Evolutionary conservation across 2,888 invertebrate species (phyloP).

Genomic region (Diarsia mendica): DNA sequence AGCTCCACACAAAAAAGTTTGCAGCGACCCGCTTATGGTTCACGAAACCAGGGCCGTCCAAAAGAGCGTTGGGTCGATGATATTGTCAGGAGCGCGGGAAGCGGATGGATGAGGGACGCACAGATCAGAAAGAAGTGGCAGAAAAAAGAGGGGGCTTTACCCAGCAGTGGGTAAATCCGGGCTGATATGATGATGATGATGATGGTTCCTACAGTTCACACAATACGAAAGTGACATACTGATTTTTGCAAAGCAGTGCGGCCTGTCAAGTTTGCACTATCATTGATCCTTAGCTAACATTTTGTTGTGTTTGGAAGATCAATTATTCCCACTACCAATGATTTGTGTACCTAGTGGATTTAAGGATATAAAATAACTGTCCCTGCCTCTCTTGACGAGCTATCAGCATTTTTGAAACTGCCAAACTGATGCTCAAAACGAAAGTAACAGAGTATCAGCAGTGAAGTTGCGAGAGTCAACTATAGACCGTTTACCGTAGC

Average conservation of each 20-base stretch:
- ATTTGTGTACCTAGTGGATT: not conserved
- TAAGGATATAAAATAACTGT: no score
- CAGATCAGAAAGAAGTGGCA: no score
- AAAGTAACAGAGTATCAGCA: conserved; percentile 22
- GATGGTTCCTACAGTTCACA: no score
- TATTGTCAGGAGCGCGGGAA: no score
- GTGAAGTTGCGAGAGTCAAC: conserved; percentile 4
- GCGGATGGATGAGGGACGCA: no score
- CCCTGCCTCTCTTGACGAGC: not conserved
- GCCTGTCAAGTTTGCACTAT: not conserved
- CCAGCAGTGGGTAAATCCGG: no score
- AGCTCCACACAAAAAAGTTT: not conserved
- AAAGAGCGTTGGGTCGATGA: no score
- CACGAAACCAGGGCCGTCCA: no score
- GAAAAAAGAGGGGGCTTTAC: no score
- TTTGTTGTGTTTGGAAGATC: not conserved
- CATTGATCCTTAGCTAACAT: not conserved
- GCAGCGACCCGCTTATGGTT: not conserved
- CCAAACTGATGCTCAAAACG: not conserved
- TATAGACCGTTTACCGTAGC: conserved; percentile 2
- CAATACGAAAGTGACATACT: no score
- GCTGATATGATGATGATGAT: no score
- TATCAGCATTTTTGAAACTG: not conserved
- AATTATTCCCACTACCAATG: not conserved
- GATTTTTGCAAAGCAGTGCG: no score